Evolutionary conservation across 2,888 invertebrate species (phyloP), one percentile per base, ranked within the genome.

Genomic region (Yponomeuta sedellus): DNA sequence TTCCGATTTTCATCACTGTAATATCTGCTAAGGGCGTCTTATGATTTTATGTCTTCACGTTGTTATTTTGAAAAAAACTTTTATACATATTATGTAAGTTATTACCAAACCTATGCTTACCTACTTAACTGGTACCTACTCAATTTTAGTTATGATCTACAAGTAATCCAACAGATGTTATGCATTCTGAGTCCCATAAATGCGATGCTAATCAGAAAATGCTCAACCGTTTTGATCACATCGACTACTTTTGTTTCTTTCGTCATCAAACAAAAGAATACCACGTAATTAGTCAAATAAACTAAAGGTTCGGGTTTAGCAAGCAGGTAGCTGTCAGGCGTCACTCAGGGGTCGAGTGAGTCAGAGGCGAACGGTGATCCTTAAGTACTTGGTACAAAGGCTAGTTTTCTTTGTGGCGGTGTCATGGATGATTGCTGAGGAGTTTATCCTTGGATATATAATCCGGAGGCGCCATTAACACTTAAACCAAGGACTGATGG

Each of bases 401-500:
- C 61, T 61, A 61, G n/a, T 28, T 28, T 61, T 20, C 22, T 11
- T 25, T 59, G 59, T 61, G 61, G 8, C 10, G 28, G 28, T 28
- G 16, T 22, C 2, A 28, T 28, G 28, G 34, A 61, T 61, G n/a
- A 61, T 61, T 34, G n/a, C n/a, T 34, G 11, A 25, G 22, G n/a
- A 70, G 69, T 22, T 19, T 44, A 44, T 63, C 63, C 71, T 70
- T 68, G 75, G 79, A 77, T 79, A 77, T 79, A 84, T 90, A 88
- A 88, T 88, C 88, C 88, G 79, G 81, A 57, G 77, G 80, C 79
- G 71, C 87, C 89, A 87, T 88, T 89, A 88, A 89, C 88, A 89
- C 86, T 86, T 82, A 83, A 83, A 79, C 76, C 77, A 77, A 75
- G 72, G 75, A 74, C 82, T 89, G 90, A 90, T 90, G 90, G 90